phyloP scores from a whole-genome alignment of 1,140 invertebrate species.

The Tetranychus cinnabarinus region DNA sequence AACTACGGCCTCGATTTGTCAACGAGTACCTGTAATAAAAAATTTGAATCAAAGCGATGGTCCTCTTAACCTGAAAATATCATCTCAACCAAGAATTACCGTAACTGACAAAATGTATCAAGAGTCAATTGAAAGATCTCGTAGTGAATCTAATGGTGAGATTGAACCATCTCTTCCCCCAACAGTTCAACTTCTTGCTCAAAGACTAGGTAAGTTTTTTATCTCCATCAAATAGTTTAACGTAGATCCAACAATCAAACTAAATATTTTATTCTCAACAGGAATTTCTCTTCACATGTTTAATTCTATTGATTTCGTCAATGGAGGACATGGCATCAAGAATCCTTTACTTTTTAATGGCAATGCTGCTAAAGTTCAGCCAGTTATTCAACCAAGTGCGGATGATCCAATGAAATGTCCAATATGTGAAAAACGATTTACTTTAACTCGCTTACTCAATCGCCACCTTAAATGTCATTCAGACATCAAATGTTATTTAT shows the following conservation, averaged over 20 bases:
- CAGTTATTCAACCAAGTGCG: not conserved
- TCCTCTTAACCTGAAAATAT: not conserved
- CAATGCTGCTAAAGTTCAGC: not conserved
- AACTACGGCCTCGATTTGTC: not conserved
- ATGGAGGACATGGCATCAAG: slow-evolving; percentile 94
- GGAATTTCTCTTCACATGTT: slow-evolving; percentile 6
- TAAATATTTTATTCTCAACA: not conserved
- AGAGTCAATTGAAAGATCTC: not conserved
- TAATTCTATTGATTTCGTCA: slow-evolving; percentile 72
- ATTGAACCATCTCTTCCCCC: not conserved
- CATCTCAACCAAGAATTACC: not conserved
- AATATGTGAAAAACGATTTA: slow-evolving; percentile 80
- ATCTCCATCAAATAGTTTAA: too few relatives aligned
- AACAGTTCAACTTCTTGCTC: slow-evolving; percentile 7
- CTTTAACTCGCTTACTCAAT: slow-evolving; percentile 78
- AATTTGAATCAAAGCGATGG: not conserved
- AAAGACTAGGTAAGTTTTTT: slow-evolving; percentile 7
- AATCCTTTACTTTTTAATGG: slow-evolving; percentile 51
- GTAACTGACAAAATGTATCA: not conserved
- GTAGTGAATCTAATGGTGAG: not conserved
- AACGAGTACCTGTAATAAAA: slow-evolving; percentile 1
- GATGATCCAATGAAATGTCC: slow-evolving; percentile 35
- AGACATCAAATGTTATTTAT: slow-evolving; percentile 90
- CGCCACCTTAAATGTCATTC: slow-evolving; percentile 98
- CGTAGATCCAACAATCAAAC: too few relatives aligned